These are phyloP conservation scores for Anser cygnoides DNA, from an alignment of 2,113 vertebrate species.

Conservation along the genomic window DNA sequence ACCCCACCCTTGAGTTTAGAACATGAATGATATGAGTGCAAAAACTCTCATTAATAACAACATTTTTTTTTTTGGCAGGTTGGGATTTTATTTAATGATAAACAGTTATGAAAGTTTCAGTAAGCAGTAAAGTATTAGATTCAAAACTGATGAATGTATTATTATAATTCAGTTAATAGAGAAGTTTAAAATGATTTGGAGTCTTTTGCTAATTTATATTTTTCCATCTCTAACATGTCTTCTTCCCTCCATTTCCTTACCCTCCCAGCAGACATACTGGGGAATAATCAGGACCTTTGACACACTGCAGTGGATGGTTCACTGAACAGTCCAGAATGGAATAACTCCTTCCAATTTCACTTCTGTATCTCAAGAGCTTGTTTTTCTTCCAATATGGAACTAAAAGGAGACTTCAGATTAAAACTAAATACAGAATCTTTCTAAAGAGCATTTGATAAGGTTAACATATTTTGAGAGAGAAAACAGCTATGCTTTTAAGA, in stretches of 20 bases:
- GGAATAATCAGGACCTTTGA: not conserved
- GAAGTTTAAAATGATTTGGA: not conserved
- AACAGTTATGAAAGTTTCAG: not conserved
- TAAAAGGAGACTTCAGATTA: conserved; percentile 26
- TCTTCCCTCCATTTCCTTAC: not conserved
- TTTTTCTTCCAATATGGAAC: not conserved
- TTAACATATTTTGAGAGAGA: not conserved
- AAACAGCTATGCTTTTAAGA: not conserved
- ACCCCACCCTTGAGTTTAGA: not conserved
- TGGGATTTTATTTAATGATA: not conserved
- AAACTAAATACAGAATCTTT: conserved; percentile 43
- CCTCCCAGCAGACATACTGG: not conserved
- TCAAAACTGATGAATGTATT: not conserved
- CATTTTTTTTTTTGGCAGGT: no score
- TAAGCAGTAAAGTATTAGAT: not conserved
- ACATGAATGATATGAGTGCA: not conserved
- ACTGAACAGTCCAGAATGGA: not conserved
- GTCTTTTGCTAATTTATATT: not conserved
- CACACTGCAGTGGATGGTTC: not conserved
- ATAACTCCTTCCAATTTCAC: not conserved
- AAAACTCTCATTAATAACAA: not conserved
- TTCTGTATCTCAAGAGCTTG: conserved; percentile 22
- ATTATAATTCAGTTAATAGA: not conserved
- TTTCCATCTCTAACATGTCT: not conserved
- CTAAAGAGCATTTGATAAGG: conserved; percentile 35